Base-by-base conservation (phyloP, 2,888 invertebrate genomes). In the Orchesellides sinensis region DNA sequence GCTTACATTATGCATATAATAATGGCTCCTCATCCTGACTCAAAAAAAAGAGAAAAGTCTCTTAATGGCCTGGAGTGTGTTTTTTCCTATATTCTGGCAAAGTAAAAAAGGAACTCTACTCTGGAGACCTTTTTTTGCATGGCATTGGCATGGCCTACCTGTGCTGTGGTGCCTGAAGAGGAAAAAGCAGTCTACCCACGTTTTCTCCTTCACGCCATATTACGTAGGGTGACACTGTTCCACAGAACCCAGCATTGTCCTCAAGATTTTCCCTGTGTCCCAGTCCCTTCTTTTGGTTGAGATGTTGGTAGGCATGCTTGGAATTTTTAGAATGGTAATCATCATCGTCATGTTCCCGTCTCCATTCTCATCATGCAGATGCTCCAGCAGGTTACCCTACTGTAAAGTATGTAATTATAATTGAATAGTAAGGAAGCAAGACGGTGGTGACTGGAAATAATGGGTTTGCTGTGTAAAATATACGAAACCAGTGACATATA, bases 161-260 rank as follows among this genome's bases (percentile, higher is more conserved):
- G 73, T 74, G 17, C 63, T 35, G n/a, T 63, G 73, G 49, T 63
- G 52, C 73, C 59, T 74, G 63, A 63, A 63, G 61, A 72, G 25
- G 21, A 23, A 6, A 27, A 5, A 27, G 4, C 12, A 21, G 32
- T 14, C 23, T 27, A 27, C n/a, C 25, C 14, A 56, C 56, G n/a
- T 21, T 25, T 10, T 56, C 27, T 27, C 17, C 52, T 52, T 52
- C 17, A n/a, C n/a, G n/a, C n/a, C n/a, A n/a, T n/a, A n/a, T 5
- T 40, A 40, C 40, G n/a, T 40, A 40, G n/a, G n/a, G n/a, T n/a
- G n/a, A n/a, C n/a, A n/a, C n/a, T n/a, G n/a, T n/a, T n/a, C n/a
- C 40, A 32, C 32, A 40, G 4, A 40, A 40, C 5, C 3, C 52
- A 52, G n/a, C 52, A 19, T 52, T 21, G 29, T 52, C 49, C 68